phyloP scores from a whole-genome alignment of 2,888 invertebrate species.

The Hemicrepidius hirtus region DNA sequence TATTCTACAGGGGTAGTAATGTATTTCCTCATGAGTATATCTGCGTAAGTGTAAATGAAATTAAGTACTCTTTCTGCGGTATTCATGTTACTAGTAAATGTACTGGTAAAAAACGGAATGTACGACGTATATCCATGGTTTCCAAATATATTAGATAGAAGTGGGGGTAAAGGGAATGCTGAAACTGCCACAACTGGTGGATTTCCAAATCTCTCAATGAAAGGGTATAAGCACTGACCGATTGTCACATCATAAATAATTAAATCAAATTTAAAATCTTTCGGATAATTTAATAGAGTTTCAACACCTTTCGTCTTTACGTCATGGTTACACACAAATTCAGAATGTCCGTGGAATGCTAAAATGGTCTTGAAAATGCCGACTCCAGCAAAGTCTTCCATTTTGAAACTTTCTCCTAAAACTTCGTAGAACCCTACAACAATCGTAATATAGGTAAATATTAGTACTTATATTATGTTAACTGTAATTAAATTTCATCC shows the following conservation, averaged over 20 bases:
- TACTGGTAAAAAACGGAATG: conserved; percentile 57
- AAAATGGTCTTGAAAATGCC: neutral
- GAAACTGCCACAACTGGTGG: conserved; percentile 53
- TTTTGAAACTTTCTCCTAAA: neutral
- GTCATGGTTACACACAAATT: conserved; percentile 43
- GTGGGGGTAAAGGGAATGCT: conserved; percentile 20
- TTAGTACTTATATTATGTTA: no score
- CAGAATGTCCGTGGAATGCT: neutral
- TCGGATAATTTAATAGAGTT: conserved; percentile 55
- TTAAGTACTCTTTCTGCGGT: conserved; percentile 59
- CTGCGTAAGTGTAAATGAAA: conserved; percentile 48
- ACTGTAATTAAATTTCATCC: no score
- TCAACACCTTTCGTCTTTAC: conserved; percentile 46
- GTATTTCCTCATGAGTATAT: conserved; percentile 42
- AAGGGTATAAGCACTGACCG: conserved; percentile 55
- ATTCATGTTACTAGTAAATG: conserved; percentile 57
- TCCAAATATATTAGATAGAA: conserved; percentile 57
- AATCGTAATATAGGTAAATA: no score
- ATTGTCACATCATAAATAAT: conserved; percentile 56
- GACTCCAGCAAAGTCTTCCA: neutral
- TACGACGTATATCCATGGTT: conserved; percentile 59
- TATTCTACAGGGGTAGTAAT: conserved; percentile 50
- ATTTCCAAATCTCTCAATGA: conserved; percentile 56
- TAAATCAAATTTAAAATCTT: conserved; percentile 57
- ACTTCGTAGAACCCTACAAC: conserved; percentile 1